Percentiles rank a stretch among this genome's conserved stretches.
phyloP scores from a whole-genome alignment of 2,113 vertebrate species.

The Zosterops borbonicus region DNA sequence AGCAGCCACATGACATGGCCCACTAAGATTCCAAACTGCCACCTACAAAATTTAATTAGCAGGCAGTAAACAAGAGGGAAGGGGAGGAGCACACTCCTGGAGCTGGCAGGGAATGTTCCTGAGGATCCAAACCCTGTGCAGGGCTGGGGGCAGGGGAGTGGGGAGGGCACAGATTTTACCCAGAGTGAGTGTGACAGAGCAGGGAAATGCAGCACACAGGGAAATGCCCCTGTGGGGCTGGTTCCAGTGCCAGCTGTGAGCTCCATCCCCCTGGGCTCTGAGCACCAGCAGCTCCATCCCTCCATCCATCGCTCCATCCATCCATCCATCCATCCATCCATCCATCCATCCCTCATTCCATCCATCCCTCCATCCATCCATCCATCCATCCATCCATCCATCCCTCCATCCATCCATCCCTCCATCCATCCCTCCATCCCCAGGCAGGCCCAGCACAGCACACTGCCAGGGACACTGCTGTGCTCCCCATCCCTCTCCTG shows the following conservation, averaged over 20 bases:
- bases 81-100: neutral
- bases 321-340: too few species aligned
- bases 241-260: neutral
- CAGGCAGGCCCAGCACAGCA: too few species aligned
- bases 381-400: neutral
- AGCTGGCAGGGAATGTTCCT: neutral
- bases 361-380: too few species aligned
- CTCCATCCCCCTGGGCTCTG: neutral
- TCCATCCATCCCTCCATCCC: too few species aligned
- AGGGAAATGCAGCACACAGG: neutral
- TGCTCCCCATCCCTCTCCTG: neutral
- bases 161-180: neutral
- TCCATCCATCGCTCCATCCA: too few species aligned
- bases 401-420: too few species aligned
- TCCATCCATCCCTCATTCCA: too few species aligned
- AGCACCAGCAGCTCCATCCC: neutral
- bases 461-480: neutral
- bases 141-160: neutral
- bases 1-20: conserved; percentile 46
- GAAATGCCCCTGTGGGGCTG: neutral
- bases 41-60: conserved; percentile 60
- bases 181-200: neutral
- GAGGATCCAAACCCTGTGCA: neutral
- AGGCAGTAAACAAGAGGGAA: conserved; percentile 4
- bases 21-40: conserved; percentile 65